These are phyloP conservation scores for Eretmocerus hayati DNA, from an alignment of 2,888 invertebrate species.

Conservation along the genomic window DNA sequence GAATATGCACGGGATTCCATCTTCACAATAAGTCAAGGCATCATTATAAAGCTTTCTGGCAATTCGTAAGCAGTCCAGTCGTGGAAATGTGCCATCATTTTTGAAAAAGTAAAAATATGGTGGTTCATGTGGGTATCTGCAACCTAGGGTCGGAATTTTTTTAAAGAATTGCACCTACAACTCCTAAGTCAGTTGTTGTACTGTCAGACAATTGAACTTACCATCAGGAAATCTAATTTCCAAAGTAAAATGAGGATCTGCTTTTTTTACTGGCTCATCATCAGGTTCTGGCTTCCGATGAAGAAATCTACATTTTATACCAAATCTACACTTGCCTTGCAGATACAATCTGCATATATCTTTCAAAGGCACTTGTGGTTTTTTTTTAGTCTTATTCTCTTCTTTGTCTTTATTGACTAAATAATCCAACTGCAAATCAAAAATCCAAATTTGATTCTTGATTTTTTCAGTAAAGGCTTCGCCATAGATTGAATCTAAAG, in stretches of 20 bases:
- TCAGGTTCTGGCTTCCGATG: slow-evolving; percentile 53
- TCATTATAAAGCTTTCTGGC: slow-evolving; percentile 62
- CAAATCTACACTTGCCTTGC: slow-evolving; percentile 64
- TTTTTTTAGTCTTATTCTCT: slow-evolving; percentile 41
- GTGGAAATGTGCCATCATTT: slow-evolving; percentile 53
- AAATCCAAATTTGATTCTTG: slow-evolving; percentile 61
- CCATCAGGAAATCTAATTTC: slow-evolving; percentile 69
- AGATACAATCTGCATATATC: slow-evolving; percentile 58
- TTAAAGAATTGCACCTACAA: slow-evolving; percentile 8
- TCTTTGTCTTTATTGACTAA: slow-evolving; percentile 53
- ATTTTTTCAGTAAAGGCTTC: slow-evolving; percentile 62
- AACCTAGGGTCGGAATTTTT: slow-evolving; percentile 35
- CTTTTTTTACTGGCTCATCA: slow-evolving; percentile 37
- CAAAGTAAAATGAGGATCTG: slow-evolving; percentile 52
- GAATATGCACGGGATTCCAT: slow-evolving; percentile 68
- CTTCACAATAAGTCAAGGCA: slow-evolving; percentile 57
- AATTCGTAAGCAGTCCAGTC: slow-evolving; percentile 59
- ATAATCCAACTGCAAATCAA: slow-evolving; percentile 63
- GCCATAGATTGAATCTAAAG: slow-evolving; percentile 72
- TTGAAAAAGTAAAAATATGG: slow-evolving; percentile 61
- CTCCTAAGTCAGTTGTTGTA: too few relatives aligned
- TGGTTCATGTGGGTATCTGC: slow-evolving; percentile 67
- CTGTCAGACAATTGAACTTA: slow-evolving; percentile 16
- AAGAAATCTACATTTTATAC: slow-evolving; percentile 66
- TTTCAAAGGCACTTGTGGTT: slow-evolving; percentile 52